Evolutionary conservation across 2,797 vertebrate genomes (phyloP).

Genomic region (Chromis chromis): DNA sequence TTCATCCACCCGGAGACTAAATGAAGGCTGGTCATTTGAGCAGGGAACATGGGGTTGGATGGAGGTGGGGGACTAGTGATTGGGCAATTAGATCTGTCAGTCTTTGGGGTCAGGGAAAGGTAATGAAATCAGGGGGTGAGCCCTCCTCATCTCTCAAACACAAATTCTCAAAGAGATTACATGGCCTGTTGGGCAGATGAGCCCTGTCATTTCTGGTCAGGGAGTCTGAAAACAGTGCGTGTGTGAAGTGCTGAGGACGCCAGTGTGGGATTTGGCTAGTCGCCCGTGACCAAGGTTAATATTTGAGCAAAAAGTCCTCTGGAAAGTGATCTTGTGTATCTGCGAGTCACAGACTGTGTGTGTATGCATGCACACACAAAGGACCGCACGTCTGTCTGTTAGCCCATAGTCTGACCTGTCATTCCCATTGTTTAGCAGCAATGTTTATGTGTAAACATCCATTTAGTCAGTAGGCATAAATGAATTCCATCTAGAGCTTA

Average conservation of each 20-base stretch:
- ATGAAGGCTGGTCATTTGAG: conserved; percentile 80
- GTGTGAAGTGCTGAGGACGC: conserved; percentile 76
- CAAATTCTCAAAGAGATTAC: conserved; percentile 86
- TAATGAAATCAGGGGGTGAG: conserved; percentile 86
- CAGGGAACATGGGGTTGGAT: conserved; percentile 70
- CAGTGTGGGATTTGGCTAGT: conserved; percentile 75
- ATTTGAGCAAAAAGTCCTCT: conserved; percentile 74
- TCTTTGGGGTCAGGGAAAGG: conserved; percentile 86
- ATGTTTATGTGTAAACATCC: conserved; percentile 37
- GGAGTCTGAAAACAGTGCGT: conserved; percentile 76
- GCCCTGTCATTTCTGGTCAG: conserved; percentile 82
- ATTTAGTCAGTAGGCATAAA: conserved; percentile 10
- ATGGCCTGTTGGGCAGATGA: conserved; percentile 84
- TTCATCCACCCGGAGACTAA: conserved; percentile 77
- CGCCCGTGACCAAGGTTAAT: conserved; percentile 79
- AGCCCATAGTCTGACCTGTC: conserved; percentile 8
- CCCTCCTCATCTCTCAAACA: conserved; percentile 82
- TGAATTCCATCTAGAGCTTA: conserved; percentile 5
- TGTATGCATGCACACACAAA: conserved; percentile 18
- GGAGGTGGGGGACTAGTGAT: conserved; percentile 76
- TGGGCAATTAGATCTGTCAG: conserved; percentile 89
- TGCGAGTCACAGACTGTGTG: conserved; percentile 36
- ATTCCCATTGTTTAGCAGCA: conserved; percentile 25
- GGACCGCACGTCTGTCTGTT: conserved; percentile 29
- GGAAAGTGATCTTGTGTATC: conserved; percentile 75